phyloP scores from a whole-genome alignment of 2,113 vertebrate species.

The Larimichthys polyactis region DNA sequence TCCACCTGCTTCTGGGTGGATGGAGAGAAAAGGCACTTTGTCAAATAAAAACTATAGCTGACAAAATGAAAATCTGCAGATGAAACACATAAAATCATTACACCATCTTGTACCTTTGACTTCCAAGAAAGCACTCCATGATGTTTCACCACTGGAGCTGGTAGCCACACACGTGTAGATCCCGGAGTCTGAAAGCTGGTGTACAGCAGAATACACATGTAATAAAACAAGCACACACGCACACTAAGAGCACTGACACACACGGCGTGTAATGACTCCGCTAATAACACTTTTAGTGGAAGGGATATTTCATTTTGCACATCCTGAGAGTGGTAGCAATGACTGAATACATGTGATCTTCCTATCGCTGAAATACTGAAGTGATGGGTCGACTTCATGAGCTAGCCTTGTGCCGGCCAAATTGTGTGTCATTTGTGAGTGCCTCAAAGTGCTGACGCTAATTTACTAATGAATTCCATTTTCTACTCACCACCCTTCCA shows the following conservation, averaged over 20 bases:
- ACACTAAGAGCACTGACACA: not conserved
- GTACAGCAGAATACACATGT: slow-evolving; percentile 4
- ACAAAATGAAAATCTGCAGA: not conserved
- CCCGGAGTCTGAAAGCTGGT: slow-evolving; percentile 92
- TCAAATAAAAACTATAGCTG: not conserved
- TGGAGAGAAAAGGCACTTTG: not conserved
- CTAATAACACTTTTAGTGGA: slow-evolving; percentile 39
- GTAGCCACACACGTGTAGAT: slow-evolving; percentile 98
- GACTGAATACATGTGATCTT: slow-evolving; percentile 22
- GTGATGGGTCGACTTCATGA: slow-evolving; percentile 55
- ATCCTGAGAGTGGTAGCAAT: slow-evolving; percentile 15
- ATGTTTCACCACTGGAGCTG: slow-evolving; percentile 97
- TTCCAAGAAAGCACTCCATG: slow-evolving; percentile 97
- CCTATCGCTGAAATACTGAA: slow-evolving; percentile 33
- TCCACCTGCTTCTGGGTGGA: slow-evolving; percentile 87
- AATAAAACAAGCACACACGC: slow-evolving; percentile 10
- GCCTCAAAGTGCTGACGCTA: slow-evolving; percentile 87
- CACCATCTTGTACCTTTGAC: slow-evolving; percentile 88
- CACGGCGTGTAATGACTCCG: slow-evolving; percentile 5
- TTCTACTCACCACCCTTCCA: slow-evolving; percentile 79
- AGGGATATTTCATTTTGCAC: slow-evolving; percentile 32
- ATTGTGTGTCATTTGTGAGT: slow-evolving; percentile 82
- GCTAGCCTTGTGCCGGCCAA: slow-evolving; percentile 77
- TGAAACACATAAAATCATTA: not conserved
- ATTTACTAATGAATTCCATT: slow-evolving; percentile 93